Evolutionary conservation across 2,797 vertebrate genomes (phyloP).

Genomic region (Taeniopygia guttata): DNA sequence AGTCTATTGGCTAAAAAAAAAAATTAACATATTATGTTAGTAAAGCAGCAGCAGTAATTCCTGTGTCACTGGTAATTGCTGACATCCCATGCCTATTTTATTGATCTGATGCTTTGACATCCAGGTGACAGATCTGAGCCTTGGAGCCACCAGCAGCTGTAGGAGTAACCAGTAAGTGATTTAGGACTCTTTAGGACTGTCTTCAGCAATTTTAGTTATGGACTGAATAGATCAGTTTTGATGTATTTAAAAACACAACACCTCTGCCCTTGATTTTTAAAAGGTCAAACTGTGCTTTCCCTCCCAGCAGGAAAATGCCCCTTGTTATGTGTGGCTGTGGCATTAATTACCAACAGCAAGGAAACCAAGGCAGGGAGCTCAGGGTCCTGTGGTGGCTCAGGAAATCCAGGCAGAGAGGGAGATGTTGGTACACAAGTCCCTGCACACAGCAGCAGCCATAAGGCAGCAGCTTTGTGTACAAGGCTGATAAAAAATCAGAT

Average conservation of each 20-base stretch:
- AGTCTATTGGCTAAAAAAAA: not conserved
- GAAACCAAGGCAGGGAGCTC: not conserved
- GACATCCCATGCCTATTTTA: not conserved
- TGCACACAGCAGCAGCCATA: not conserved
- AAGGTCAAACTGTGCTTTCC: not conserved
- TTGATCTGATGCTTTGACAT: fast-evolving
- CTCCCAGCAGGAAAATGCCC: not conserved
- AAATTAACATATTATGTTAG: not conserved
- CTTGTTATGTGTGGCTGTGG: fast-evolving
- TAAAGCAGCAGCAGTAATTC: not conserved
- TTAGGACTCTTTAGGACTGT: not conserved
- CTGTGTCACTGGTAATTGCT: not conserved
- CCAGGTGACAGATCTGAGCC: not conserved
- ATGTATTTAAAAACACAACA: not conserved
- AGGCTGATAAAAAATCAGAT: not conserved
- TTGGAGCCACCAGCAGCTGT: not conserved
- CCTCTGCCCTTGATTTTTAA: not conserved
- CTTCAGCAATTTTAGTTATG: not conserved
- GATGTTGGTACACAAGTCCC: not conserved
- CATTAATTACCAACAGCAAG: not conserved
- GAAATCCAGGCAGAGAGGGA: not conserved
- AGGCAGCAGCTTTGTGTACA: not conserved
- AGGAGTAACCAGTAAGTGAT: not conserved
- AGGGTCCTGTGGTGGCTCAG: not conserved
- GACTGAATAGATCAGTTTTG: not conserved